Conservation (phyloP, 2,888 invertebrate species). For the Malacosoma neustria region DNA sequence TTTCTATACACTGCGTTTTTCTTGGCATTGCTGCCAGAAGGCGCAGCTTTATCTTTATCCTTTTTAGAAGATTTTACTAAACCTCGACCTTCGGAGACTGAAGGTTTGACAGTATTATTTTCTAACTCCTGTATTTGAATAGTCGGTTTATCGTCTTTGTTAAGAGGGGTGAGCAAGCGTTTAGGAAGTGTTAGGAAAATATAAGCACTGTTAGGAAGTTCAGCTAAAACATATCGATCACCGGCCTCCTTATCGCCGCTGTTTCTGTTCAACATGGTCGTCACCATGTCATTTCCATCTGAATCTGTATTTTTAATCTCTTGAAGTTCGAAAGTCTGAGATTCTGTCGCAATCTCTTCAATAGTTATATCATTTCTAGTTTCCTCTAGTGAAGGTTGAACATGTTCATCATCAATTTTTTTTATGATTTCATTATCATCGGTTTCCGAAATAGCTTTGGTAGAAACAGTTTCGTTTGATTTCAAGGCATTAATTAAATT, state of each 20-base stretch:
- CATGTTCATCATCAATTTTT: background rate
- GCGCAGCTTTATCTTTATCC: constrained; percentile 23
- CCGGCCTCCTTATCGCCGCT: constrained; percentile 10
- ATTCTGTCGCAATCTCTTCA: background rate
- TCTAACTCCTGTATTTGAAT: constrained; percentile 21
- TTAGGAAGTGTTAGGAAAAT: constrained; percentile 48
- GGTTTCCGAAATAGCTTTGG: constrained; percentile 7
- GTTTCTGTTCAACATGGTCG: constrained; percentile 5
- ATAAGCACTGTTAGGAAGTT: constrained; percentile 46
- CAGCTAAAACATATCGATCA: constrained; percentile 25
- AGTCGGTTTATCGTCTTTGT: constrained; percentile 14
- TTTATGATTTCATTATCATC: constrained; percentile 7
- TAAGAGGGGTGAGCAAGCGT: constrained; percentile 26
- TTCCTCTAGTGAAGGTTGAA: background rate
- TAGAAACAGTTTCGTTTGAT: constrained; percentile 10
- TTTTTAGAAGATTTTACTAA: constrained; percentile 23
- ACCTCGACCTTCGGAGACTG: constrained; percentile 15
- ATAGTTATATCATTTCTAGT: background rate
- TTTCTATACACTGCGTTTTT: constrained; percentile 35
- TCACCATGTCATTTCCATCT: constrained; percentile 5
- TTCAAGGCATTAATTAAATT: constrained; percentile 30
- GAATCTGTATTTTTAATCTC: constrained; percentile 1
- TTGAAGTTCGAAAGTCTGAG: background rate
- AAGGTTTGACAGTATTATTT: constrained; percentile 18
- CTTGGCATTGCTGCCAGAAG: constrained; percentile 21